Percentiles rank a stretch among this genome's conserved stretches.
Evolutionary conservation across 2,888 invertebrate genomes (phyloP).

Genomic region (Lasioglossum calceatum): DNA sequence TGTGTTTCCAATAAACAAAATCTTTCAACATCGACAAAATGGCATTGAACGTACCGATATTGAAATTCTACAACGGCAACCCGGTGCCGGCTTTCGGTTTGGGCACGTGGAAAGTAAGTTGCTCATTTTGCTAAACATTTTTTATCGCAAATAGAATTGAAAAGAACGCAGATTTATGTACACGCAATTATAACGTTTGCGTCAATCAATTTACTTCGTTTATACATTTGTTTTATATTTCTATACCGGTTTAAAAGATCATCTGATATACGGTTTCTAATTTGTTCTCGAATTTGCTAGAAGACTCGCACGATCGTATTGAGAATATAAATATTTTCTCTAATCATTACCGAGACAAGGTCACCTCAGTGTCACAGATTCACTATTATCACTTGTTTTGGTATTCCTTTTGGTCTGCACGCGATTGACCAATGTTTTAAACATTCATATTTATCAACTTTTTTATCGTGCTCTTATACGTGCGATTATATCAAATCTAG

Average conservation of each 20-base stretch:
- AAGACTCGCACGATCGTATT: neutral
- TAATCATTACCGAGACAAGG: neutral
- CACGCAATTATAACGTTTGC: no score
- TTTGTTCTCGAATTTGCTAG: conserved; percentile 28
- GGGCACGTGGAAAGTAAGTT: conserved; percentile 86
- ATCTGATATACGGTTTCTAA: neutral
- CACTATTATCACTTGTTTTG: neutral
- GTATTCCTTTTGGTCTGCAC: neutral
- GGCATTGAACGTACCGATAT: conserved; percentile 78
- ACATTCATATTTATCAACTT: neutral
- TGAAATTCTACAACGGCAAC: conserved; percentile 84
- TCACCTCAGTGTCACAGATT: neutral
- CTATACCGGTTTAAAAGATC: neutral
- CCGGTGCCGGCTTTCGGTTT: conserved; percentile 85
- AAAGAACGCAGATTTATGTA: neutral
- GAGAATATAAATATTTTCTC: neutral
- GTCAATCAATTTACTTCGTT: neutral
- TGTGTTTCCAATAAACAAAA: neutral
- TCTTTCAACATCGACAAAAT: conserved; percentile 61
- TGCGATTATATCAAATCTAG: neutral
- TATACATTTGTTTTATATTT: neutral
- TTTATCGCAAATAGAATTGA: neutral
- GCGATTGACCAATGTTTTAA: neutral
- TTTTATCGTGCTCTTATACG: neutral
- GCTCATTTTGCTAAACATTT: neutral